These are phyloP conservation scores for Escarpia spicata DNA, from an alignment of 2,888 invertebrate species.

Conservation along the genomic window DNA sequence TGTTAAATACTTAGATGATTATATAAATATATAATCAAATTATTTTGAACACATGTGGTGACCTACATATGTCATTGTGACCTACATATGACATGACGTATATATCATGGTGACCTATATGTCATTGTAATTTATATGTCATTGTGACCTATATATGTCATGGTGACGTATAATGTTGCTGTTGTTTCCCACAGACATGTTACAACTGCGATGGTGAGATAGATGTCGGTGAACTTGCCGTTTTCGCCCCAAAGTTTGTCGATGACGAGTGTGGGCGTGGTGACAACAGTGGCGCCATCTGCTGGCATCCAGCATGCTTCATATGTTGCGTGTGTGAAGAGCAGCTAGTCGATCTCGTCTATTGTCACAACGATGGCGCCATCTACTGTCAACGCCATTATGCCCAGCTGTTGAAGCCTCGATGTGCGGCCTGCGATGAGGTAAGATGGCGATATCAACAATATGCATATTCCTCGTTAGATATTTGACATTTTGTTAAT, in stretches of 20 bases:
- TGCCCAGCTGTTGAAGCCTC: slow-evolving; percentile 92
- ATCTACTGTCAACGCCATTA: slow-evolving; percentile 97
- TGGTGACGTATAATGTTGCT: neutral
- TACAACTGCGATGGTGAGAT: slow-evolving; percentile 84
- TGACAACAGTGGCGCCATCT: slow-evolving; percentile 51
- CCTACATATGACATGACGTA: neutral
- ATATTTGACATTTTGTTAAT: too few relatives aligned
- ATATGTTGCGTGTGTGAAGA: slow-evolving; percentile 88
- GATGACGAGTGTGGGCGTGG: slow-evolving; percentile 66
- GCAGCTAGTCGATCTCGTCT: slow-evolving; percentile 93
- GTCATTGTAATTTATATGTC: neutral
- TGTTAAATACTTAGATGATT: too few relatives aligned
- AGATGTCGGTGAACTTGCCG: slow-evolving; percentile 82
- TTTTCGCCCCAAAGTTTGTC: slow-evolving; percentile 85
- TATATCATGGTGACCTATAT: neutral
- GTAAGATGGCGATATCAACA: slow-evolving; percentile 71
- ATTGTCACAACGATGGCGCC: slow-evolving; percentile 86
- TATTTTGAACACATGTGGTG: neutral
- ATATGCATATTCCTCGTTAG: neutral
- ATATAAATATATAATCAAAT: neutral
- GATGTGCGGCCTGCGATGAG: slow-evolving; percentile 98
- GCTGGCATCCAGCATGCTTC: slow-evolving; percentile 94
- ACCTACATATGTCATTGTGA: too few relatives aligned
- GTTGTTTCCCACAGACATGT: slow-evolving; percentile 74
- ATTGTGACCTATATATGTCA: neutral